Evolutionary conservation across 2,113 vertebrate genomes (phyloP).

Genomic region (Puma concolor): DNA sequence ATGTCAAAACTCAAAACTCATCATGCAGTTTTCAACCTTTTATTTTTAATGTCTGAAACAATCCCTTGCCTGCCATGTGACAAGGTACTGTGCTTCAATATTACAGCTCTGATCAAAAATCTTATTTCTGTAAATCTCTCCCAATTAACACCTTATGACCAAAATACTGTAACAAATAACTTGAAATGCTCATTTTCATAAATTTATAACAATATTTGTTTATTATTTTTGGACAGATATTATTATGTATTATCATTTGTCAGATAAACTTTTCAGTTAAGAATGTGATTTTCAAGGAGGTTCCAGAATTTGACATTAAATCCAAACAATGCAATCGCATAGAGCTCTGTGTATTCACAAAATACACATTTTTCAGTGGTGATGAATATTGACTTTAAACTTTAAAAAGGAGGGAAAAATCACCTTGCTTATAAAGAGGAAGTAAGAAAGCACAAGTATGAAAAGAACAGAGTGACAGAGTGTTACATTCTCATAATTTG

Average conservation of each 20-base stretch:
- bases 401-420: not conserved
- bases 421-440: not conserved
- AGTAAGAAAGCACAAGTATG: not conserved
- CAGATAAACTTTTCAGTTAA: not conserved
- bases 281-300: not conserved
- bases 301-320: not conserved
- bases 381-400: not conserved
- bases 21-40: not conserved
- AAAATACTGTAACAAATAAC: not conserved
- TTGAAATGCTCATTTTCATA: not conserved
- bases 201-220: not conserved
- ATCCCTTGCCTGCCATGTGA: not conserved
- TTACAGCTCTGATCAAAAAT: slow-evolving; percentile 24
- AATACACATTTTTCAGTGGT: not conserved
- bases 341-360: not conserved
- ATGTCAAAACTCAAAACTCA: not conserved
- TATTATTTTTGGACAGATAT: not conserved
- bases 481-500: not conserved
- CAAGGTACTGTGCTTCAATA: not conserved
- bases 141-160: not conserved
- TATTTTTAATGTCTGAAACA: not conserved
- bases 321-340: not conserved
- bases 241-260: not conserved
- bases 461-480: not conserved
- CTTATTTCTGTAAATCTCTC: not conserved